These are phyloP conservation scores for Cygnus olor DNA, from an alignment of 2,797 vertebrate species.

Conservation along the genomic window DNA sequence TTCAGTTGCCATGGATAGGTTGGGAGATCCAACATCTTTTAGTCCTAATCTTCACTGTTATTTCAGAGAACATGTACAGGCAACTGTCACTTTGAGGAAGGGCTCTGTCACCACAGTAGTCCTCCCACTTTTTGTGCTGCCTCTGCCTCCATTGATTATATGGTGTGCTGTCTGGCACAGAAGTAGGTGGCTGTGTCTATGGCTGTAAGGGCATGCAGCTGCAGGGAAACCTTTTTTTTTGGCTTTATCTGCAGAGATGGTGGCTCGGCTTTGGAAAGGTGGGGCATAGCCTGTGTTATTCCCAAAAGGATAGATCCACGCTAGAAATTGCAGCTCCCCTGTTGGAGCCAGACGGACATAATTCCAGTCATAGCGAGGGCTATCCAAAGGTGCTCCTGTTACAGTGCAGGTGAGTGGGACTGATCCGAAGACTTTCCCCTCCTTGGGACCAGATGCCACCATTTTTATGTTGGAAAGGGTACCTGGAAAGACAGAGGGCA, in stretches of 20 bases:
- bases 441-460: neutral
- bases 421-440: neutral
- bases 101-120: neutral
- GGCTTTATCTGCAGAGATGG: conserved; percentile 1
- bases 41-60: neutral
- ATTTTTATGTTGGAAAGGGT: neutral
- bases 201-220: neutral
- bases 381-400: neutral
- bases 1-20: neutral
- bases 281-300: conserved; percentile 18
- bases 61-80: neutral
- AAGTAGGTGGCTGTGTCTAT: conserved; percentile 6
- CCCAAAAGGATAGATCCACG: conserved; percentile 42
- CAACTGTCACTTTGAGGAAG: neutral
- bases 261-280: neutral
- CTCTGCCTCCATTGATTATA: neutral
- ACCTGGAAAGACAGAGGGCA: neutral
- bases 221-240: neutral
- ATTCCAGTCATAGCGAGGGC: neutral
- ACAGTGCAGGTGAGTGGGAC: neutral
- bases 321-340: conserved; percentile 14
- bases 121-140: neutral
- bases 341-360: neutral
- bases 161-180: conserved; percentile 33
- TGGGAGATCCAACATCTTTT: neutral